Evolutionary conservation across 2,888 invertebrate genomes (phyloP).

Genomic region (Linnaemya tessellans): DNA sequence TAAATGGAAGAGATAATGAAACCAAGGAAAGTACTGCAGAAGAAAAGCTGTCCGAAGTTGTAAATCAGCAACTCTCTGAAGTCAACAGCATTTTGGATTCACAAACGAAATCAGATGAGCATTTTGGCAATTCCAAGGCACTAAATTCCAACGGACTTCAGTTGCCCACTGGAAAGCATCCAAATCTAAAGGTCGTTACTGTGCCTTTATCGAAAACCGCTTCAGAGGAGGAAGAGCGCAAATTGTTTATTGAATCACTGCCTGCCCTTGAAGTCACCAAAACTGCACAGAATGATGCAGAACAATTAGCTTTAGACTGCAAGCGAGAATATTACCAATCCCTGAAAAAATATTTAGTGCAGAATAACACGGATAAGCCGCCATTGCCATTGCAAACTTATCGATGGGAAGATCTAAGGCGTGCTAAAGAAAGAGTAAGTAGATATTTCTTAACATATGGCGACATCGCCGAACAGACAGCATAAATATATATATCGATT

Average conservation of each 20-base stretch:
- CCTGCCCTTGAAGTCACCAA: slow-evolving; percentile 78
- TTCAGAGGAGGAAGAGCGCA: slow-evolving; percentile 80
- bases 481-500: too few species aligned
- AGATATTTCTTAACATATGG: too few species aligned
- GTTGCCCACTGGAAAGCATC: slow-evolving; percentile 64
- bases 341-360: slow-evolving; percentile 80
- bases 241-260: slow-evolving; percentile 81
- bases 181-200: slow-evolving; percentile 73
- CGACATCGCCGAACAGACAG: too few species aligned
- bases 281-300: slow-evolving; percentile 75
- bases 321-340: slow-evolving; percentile 82
- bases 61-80: slow-evolving; percentile 79
- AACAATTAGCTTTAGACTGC: slow-evolving; percentile 79
- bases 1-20: background rate
- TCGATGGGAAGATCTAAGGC: slow-evolving; percentile 91
- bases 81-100: slow-evolving; percentile 79
- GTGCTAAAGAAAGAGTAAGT: slow-evolving; percentile 86
- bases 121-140: slow-evolving; percentile 6
- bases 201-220: slow-evolving; percentile 80
- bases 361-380: slow-evolving; percentile 83
- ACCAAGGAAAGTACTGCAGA: slow-evolving; percentile 43
- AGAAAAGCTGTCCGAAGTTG: slow-evolving; percentile 76
- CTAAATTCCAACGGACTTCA: slow-evolving; percentile 18
- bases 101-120: slow-evolving; percentile 28
- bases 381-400: slow-evolving; percentile 90